Evolutionary conservation across 2,888 invertebrate species (phyloP), one percentile per base, ranked within the genome.

Genomic region (Drosophila austrosaltans): DNA sequence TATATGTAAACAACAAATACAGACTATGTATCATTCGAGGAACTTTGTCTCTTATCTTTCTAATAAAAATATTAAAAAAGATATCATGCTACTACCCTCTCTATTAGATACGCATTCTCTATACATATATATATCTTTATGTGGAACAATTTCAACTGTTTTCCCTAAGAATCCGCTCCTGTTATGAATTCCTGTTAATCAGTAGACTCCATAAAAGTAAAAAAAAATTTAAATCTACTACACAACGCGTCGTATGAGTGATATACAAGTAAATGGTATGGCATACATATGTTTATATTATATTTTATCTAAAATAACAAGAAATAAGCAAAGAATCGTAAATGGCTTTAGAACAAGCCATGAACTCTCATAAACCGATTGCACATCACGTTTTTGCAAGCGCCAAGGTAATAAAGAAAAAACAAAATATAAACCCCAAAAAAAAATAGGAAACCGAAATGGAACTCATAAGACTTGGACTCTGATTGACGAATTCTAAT

Each of bases 401-500:
- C 22, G 48, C 22, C 44, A 20, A 20, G 44, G 16, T 8, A 44
- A 44, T 44, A 44, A 32, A 32, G 6, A 20, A 44, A 22, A 7
- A 1, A 16, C 22, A 22, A 22, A 20, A 7, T 0, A 16, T 22
- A 22, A 22, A 20, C 2, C 22, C 20, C 8, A 2, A 20, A 8
- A 36, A 36, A 36, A 36, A 36, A 36, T 8, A 36, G 30, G 6
- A 30, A 36, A 8, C 20, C 20, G 8, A 48, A 25, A 48, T 48
- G 22, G 20, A 48, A 48, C 22, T 48, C 12, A 48, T 48, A 48
- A 48, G 48, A 48, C 48, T 48, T 10, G 22, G 6, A 30, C 8
- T 48, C 36, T 42, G 42, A 54, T 44, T 1, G 22, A 28, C 32
- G 30, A 68, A 57, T 65, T 69, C 20, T 79, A 87, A 82, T 82